Conservation (phyloP, 2,113 vertebrate genomes). For the Pituophis catenifer region DNA sequence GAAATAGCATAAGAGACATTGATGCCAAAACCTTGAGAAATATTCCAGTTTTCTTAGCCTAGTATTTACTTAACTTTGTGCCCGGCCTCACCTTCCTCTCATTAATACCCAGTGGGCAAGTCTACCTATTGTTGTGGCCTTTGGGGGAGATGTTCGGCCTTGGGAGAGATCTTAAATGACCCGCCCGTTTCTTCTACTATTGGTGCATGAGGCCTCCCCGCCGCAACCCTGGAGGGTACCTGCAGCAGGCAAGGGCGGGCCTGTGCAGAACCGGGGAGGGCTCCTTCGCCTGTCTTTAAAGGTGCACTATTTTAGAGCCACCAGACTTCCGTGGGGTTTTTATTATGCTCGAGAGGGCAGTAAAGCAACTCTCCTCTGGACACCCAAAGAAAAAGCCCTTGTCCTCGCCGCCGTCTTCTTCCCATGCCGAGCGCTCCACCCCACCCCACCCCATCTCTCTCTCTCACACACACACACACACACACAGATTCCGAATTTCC, state of each 20-base stretch:
- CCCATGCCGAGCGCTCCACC: neutral
- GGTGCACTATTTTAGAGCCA: constrained; percentile 21
- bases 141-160: neutral
- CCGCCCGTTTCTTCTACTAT: neutral
- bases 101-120: neutral
- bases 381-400: neutral
- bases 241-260: neutral
- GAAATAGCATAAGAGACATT: neutral
- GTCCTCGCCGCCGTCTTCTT: neutral
- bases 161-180: neutral
- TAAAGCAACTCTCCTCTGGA: neutral
- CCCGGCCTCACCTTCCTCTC: neutral
- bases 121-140: neutral
- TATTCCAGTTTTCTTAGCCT: neutral
- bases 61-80: neutral
- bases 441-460: neutral
- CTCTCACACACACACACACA: too few species aligned
- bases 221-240: neutral
- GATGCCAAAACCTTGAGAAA: neutral
- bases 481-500: neutral
- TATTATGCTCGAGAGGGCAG: too few species aligned
- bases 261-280: neutral
- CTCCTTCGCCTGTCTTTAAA: constrained; percentile 1
- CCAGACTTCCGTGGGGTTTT: neutral
- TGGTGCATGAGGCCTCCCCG: neutral